Conservation (phyloP, 2,113 vertebrate species). For the Gymnogyps californianus region DNA sequence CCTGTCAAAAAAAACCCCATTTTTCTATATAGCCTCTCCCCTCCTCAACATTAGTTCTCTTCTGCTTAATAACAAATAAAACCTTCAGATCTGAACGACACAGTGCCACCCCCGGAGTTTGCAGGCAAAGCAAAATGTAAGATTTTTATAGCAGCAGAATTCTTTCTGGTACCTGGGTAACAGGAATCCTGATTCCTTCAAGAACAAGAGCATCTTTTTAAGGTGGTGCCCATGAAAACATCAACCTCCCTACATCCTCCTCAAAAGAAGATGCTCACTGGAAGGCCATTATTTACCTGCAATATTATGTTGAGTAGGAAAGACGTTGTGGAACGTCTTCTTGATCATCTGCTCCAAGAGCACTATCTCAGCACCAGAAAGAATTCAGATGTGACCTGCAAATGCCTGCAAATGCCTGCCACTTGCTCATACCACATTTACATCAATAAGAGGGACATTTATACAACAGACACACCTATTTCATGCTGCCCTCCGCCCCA, state of each 20-base stretch:
- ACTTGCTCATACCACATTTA: background rate
- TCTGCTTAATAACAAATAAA: background rate
- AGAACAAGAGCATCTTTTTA: background rate
- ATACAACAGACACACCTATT: background rate
- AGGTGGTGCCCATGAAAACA: background rate
- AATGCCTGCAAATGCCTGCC: background rate
- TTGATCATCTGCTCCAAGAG: background rate
- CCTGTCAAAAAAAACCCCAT: background rate
- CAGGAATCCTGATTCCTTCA: background rate
- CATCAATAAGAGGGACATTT: background rate
- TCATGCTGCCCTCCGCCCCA: accelerated
- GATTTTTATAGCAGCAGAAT: background rate
- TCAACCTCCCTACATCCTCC: background rate
- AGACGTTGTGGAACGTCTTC: background rate
- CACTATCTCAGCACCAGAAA: background rate
- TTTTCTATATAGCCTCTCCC: background rate
- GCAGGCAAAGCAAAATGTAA: background rate
- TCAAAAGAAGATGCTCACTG: background rate
- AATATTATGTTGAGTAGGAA: background rate
- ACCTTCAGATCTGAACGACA: background rate
- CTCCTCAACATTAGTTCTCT: background rate
- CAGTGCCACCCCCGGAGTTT: background rate
- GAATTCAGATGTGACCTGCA: background rate
- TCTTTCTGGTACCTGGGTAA: background rate
- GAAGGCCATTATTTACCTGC: background rate